These are phyloP conservation scores for Oophaga pumilio DNA, from an alignment of 2,113 vertebrate species.

Conservation along the genomic window DNA sequence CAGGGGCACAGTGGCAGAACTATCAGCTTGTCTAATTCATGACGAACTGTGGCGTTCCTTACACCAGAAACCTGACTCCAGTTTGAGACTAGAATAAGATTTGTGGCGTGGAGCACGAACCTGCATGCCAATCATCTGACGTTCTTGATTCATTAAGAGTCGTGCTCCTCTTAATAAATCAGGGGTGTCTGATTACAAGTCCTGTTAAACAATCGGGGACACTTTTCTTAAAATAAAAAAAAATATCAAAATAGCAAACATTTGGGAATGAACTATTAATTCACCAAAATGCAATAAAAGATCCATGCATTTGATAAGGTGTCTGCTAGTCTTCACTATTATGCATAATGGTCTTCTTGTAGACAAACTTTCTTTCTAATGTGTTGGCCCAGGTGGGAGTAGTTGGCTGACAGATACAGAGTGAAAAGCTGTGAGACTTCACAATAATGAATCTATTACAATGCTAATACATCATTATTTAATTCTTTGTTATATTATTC, in stretches of 20 bases:
- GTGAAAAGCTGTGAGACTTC: conserved; percentile 12
- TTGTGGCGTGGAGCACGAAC: too few species aligned
- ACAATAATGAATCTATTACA: conserved; percentile 14
- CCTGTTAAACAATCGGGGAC: too few species aligned
- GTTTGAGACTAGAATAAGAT: too few species aligned
- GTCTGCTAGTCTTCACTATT: not conserved
- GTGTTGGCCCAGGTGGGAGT: conserved; percentile 38
- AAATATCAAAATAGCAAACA: not conserved
- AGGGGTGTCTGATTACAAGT: too few species aligned
- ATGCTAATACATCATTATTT: conserved; percentile 21
- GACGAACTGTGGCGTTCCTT: too few species aligned
- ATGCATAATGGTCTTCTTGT: conserved; percentile 2
- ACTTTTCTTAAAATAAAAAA: too few species aligned
- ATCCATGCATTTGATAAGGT: not conserved
- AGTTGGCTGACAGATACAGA: not conserved
- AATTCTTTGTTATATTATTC: conserved; percentile 5
- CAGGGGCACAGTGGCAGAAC: too few species aligned
- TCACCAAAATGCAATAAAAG: not conserved
- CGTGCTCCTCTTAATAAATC: too few species aligned
- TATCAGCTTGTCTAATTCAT: too few species aligned
- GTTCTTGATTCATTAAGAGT: too few species aligned
- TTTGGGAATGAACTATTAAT: not conserved
- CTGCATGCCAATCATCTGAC: too few species aligned
- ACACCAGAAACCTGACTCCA: too few species aligned
- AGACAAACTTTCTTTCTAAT: conserved; percentile 19